Evolutionary conservation across 1,140 invertebrate genomes (phyloP), one percentile per base, ranked within the genome.

Genomic region (Chionoecetes opilio): DNA sequence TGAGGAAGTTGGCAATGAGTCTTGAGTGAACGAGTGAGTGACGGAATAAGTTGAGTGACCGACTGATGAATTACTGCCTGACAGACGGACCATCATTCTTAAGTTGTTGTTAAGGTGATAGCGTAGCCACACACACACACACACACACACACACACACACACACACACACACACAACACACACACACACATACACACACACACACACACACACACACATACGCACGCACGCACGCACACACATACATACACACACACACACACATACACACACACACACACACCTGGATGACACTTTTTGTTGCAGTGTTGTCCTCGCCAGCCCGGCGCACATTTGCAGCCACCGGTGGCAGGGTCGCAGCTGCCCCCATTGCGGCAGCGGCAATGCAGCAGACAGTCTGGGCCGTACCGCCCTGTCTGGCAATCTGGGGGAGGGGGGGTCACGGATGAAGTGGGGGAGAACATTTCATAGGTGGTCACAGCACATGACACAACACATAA

Each of bases 361-460:
- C 97, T 97, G 29, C 99, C 99, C 46, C 98, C 98, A 97, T 99
- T 99, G 97, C 99, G 98, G 97, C 99, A 99, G 1, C 98, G 97
- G 97, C 99, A 99, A 82, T 98, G 97, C 29, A 98, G 98, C 95
- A 98, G 98, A 96, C 99, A 99, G 95, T 97, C 97, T 38, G 97
- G 97, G 88, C 98, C 98, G 97, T 98, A 99, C 96, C 97, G 97
- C 26, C 98, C 98, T 2, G 97, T 89, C 31, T 98, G 98, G 97
- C 98, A 99, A 95, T 98, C 98, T 98, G 96, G 35, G 97, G 96
- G 96, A 98, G 99, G 31, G 37, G 3, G 31, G 37, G n/a, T n/a
- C n/a, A 35, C 0, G 82, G 29, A 31, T 17, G 82, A 85, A 46
- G 41, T 5, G 14, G 14, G 14, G 41, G 14, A 14, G 41, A 46